phyloP scores from a whole-genome alignment of 2,113 vertebrate species.

The Rallus limicola region DNA sequence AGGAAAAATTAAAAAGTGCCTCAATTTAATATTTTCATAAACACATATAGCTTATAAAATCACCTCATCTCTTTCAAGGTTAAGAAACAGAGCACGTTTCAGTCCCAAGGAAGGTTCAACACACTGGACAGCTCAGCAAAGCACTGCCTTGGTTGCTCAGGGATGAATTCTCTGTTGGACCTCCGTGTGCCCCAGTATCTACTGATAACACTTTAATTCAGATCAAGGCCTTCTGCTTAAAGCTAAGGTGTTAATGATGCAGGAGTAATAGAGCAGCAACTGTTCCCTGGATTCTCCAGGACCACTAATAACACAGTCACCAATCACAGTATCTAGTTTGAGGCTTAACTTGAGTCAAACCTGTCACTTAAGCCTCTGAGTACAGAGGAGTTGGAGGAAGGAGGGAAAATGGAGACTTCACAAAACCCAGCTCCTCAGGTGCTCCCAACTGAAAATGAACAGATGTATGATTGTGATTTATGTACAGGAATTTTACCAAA shows the following conservation, averaged over 20 bases:
- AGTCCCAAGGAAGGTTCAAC: background rate
- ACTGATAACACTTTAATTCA: background rate
- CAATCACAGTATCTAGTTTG: background rate
- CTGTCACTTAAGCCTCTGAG: background rate
- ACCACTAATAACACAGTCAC: background rate
- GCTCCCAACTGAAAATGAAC: background rate
- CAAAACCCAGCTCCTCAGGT: background rate
- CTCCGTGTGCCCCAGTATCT: accelerated
- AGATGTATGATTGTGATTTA: background rate
- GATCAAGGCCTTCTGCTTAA: background rate
- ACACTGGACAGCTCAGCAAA: accelerated
- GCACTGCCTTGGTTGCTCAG: background rate
- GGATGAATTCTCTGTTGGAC: background rate
- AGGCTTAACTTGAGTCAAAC: background rate
- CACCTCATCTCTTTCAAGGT: background rate
- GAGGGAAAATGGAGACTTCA: background rate
- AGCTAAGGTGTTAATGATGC: background rate
- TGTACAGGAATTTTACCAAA: background rate
- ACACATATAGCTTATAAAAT: background rate
- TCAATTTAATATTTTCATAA: background rate
- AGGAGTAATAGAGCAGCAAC: background rate
- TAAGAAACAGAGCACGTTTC: background rate
- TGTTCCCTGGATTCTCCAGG: accelerated
- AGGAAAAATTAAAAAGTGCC: background rate
- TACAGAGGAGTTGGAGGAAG: background rate